Evolutionary conservation across 2,888 invertebrate species (phyloP), one percentile per base, ranked within the genome.

Genomic region (Tachina grossa): DNA sequence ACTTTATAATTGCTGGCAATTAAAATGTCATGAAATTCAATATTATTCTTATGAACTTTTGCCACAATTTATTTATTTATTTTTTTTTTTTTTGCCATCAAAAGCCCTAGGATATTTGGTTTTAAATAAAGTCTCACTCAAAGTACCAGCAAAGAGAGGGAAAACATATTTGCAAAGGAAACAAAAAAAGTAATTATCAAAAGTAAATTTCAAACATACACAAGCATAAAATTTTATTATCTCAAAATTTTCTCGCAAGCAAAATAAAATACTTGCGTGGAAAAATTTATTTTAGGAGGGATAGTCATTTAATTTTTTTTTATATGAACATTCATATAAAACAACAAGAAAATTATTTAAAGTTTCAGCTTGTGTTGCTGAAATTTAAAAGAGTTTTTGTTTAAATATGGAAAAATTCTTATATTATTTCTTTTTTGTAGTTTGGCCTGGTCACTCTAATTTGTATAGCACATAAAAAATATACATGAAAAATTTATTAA

Each of bases 21-120:
- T 72, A 83, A 77, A 77, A 66, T 83, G 66, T 77, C 71, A 77
- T 77, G 57, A 83, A 66, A 71, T 83, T 83, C 76, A 76, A 83
- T 83, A 83, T 77, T 66, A 77, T 77, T 69, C 63, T 76, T 72
- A 71, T 66, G 57, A 43, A 45, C 43, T 43, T 63, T 45, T n/a
- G 19, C 31, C 31, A 31, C 31, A 31, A 31, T 31, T 31, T 31
- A 31, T 31, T 31, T 31, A 31, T 6, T 6, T 31, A 6, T 31
- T 5, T 31, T 31, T 31, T 45, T 74, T 61, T 51, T 43, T 22
- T 16, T 77, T 45, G 14, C 39, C 19, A 43, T 22, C 31, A 49
- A 66, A 13, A 65, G 55, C 59, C 59, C 51, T 43, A 74, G 74
- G 72, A 66, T 66, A 66, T 51, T 55, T 45, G 13, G 9, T 39